These are phyloP conservation scores for Zaprionus davidi DNA, from an alignment of 1,140 invertebrate genomes.

Conservation along the genomic window DNA sequence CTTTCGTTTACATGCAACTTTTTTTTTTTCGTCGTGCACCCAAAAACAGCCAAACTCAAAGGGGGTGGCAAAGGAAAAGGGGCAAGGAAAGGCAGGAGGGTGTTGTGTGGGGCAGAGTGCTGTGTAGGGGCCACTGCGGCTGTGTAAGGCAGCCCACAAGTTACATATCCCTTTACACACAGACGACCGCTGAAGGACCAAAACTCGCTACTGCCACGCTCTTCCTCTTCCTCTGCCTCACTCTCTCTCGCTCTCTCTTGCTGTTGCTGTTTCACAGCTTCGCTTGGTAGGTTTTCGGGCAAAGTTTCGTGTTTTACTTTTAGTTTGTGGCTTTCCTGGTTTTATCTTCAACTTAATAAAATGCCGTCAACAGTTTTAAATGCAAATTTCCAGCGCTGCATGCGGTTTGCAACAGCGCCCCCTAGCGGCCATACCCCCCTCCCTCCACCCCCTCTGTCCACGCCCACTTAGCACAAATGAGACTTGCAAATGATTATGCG, in stretches of 20 bases:
- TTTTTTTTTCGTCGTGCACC: slow-evolving; percentile 33
- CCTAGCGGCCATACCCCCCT: background rate
- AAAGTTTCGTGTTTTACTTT: slow-evolving; percentile 82
- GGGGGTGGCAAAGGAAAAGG: background rate
- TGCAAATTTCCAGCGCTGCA: slow-evolving; percentile 75
- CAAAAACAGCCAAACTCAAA: slow-evolving; percentile 45
- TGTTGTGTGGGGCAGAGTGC: background rate
- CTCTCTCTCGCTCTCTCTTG: background rate
- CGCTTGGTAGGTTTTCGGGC: slow-evolving; percentile 65
- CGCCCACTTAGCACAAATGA: slow-evolving; percentile 67
- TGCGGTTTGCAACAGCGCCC: slow-evolving; percentile 34
- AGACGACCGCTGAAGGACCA: slow-evolving; percentile 61
- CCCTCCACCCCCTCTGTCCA: background rate
- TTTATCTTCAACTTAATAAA: slow-evolving; percentile 83
- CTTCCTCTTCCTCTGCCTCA: background rate
- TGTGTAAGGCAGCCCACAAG: slow-evolving; percentile 77
- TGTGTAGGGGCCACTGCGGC: background rate
- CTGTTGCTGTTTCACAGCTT: slow-evolving; percentile 73
- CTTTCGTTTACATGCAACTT: slow-evolving; percentile 82
- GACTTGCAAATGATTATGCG: slow-evolving; percentile 78
- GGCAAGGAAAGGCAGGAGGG: background rate
- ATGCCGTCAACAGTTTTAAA: slow-evolving; percentile 82
- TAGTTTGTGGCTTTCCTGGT: slow-evolving; percentile 82
- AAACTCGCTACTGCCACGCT: slow-evolving; percentile 17
- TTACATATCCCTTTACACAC: slow-evolving; percentile 79